Base-by-base conservation (phyloP, 2,888 invertebrate species). In the Catocala sponsa region DNA sequence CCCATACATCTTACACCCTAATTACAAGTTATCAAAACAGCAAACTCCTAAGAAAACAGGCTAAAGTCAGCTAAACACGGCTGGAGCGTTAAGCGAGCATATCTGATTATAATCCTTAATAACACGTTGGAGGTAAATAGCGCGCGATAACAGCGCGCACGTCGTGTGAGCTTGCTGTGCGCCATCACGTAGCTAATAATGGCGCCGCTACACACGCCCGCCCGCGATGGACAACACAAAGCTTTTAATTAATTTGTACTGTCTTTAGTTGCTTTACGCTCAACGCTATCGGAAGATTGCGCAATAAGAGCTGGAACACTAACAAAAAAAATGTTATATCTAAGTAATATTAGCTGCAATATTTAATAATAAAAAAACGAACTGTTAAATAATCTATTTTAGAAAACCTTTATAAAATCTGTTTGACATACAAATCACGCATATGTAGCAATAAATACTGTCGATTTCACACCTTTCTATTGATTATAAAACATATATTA, bases 101-200 rank as follows among this genome's bases (percentile, higher is more conserved):
- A 83, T 82, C 82, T 80, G 86, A 85, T 86, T 83, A 85, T 83
- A 82, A 86, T 85, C 85, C 85, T 81, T 85, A 85, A 88, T 89
- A 88, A 84, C 84, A 72, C 79, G 79, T 73, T 78, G 79, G 74
- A 77, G 71, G 79, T 79, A 78, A 83, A 83, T 82, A 82, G 82
- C 79, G 75, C 67, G 72, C 78, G 84, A 85, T 83, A 86, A 81
- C 81, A 72, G 63, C 62, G 70, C 65, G 59, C 74, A 73, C 71
- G 76, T 68, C 66, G 70, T 58, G 67, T 69, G 62, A 77, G 72
- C 75, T 68, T 68, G 67, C 69, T 60, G 57, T 55, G 67, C 64
- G 65, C 72, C 78, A 70, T 81, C 85, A 85, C 85, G 85, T 84
- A 82, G 52, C 81, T 85, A 82, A 85, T 85, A 85, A 82, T 63